Base-by-base conservation (phyloP, 2,113 vertebrate species). In the Stigmatopora nigra region DNA sequence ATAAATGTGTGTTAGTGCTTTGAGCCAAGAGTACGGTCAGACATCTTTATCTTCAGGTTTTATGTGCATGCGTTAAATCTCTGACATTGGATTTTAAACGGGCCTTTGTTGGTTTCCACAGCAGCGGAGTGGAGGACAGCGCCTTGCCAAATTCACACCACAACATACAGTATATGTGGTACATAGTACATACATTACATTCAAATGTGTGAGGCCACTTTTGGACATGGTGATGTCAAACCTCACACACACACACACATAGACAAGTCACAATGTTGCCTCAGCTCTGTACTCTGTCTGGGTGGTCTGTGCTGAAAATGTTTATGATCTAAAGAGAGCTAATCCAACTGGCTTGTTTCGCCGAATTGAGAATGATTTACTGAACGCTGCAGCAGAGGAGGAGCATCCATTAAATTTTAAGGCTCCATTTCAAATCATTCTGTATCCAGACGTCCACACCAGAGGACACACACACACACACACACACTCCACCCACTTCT, bases 281-380 rank as follows among this genome's bases (percentile, higher is more conserved):
- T 73, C 70, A 76, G 78, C 87, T 83, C 63, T 55, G 71, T 71
- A 73, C 74, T 59, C 89, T 87, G 78, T 65, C 83, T 90, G 89
- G 91, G 91, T 91, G 91, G 91, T 91, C 91, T 74, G 87, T 56
- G 85, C 83, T 82, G 83, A 84, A 83, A 89, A 90, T 91, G 90
- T 91, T 92, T 92, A 91, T 91, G 89, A 90, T 90, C 86, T 89
- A 87, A 90, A 88, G 87, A 87, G 82, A 90, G 85, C 87, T 91
- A 90, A 91, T 92, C 91, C 89, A 89, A 90, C 89, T 90, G 89
- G 91, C 89, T 90, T 91, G 88, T 91, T 91, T 87, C 88, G 87
- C 84, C 82, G 91, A 90, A 89, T 85, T 87, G 88, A 89, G 88
- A 91, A 91, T 92, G 89, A 92, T 91, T 92, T 91, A 91, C 88